Evolutionary conservation across 2,113 vertebrate species (phyloP).

Genomic region (Alaudala cheleensis): DNA sequence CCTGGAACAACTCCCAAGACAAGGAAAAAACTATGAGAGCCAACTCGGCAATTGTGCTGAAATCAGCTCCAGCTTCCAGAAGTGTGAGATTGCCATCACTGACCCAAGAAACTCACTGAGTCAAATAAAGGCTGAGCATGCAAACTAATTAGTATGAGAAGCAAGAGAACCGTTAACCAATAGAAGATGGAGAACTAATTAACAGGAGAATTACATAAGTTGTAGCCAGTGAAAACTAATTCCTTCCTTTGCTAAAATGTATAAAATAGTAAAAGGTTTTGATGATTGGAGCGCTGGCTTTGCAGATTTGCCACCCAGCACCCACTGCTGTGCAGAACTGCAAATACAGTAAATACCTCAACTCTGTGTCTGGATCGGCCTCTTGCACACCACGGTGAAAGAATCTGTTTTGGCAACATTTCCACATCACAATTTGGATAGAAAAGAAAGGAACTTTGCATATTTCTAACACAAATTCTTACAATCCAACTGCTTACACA

Average conservation of each 20-base stretch:
- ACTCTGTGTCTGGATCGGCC: not conserved
- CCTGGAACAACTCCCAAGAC: not conserved
- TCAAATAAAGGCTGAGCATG: not conserved
- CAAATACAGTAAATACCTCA: not conserved
- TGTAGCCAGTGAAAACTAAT: not conserved
- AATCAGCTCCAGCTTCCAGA: not conserved
- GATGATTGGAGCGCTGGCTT: not conserved
- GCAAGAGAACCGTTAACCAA: not conserved
- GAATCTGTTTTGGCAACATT: not conserved
- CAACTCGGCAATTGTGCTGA: not conserved
- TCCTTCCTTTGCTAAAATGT: not conserved
- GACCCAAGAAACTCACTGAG: not conserved
- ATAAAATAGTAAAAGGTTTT: not conserved
- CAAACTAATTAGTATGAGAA: not conserved
- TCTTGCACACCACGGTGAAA: not conserved
- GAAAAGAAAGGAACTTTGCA: not conserved
- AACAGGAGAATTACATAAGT: not conserved
- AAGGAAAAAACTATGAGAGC: not conserved
- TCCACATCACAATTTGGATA: not conserved
- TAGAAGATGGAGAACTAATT: not conserved
- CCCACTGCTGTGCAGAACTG: not conserved
- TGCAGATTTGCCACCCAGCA: not conserved
- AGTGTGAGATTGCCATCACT: accelerated
- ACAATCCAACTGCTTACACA: not conserved
- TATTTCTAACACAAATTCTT: not conserved